These are phyloP conservation scores for Lagopus leucura DNA, from an alignment of 2,113 vertebrate genomes.

Conservation along the genomic window DNA sequence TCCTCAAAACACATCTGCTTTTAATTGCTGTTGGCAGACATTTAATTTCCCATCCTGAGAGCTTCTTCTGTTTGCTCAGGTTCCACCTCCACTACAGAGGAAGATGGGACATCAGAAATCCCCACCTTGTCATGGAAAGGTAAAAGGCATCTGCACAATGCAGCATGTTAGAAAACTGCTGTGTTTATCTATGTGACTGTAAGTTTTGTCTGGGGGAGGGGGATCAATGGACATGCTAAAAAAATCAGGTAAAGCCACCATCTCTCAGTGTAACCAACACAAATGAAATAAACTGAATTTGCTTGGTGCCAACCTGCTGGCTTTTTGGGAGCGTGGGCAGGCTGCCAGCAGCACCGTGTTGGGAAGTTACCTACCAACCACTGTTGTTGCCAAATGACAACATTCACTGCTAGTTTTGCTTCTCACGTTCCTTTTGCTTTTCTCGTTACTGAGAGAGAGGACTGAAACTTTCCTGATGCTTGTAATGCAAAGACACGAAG, in stretches of 20 bases:
- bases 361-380: background rate
- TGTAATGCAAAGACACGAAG: background rate
- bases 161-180: background rate
- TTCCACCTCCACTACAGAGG: fast-evolving
- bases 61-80: background rate
- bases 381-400: background rate
- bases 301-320: background rate
- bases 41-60: background rate
- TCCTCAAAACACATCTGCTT: background rate
- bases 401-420: background rate
- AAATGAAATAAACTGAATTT: background rate
- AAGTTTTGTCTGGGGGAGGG: background rate
- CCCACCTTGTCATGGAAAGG: fast-evolving
- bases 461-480: background rate
- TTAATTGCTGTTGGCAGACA: background rate
- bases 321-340: background rate
- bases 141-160: background rate
- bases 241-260: background rate
- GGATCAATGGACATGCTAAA: background rate
- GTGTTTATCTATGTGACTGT: fast-evolving
- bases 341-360: background rate
- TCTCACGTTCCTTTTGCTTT: background rate
- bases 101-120: background rate
- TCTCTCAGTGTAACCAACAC: background rate
- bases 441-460: background rate